Percentiles rank a stretch among this genome's conserved stretches.
Evolutionary conservation across 2,113 vertebrate genomes (phyloP).

Genomic region (Castor canadensis): DNA sequence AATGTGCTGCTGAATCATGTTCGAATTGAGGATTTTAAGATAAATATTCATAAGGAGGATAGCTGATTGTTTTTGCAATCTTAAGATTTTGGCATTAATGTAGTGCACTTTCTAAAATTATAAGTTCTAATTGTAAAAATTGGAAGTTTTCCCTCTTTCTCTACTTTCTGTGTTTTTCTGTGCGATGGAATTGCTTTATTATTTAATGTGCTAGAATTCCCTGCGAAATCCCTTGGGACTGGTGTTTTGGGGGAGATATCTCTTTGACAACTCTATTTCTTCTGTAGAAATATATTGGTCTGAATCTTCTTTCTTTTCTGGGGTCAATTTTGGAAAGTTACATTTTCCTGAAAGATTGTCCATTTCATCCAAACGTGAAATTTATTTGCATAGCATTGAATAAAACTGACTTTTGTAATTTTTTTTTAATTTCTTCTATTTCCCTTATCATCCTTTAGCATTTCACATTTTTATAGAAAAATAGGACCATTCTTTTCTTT

Average conservation of each 20-base stretch:
- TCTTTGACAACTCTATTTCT: background rate
- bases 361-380: background rate
- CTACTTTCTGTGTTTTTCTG: background rate
- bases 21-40: background rate
- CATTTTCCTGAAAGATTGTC: background rate
- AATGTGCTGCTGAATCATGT: background rate
- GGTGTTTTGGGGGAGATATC: background rate
- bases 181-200: background rate
- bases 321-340: conserved; percentile 13
- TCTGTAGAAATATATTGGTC: background rate
- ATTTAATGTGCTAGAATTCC: background rate
- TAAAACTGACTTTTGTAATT: background rate
- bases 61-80: background rate
- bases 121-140: background rate
- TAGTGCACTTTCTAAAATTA: background rate
- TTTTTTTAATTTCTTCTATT: background rate
- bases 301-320: conserved; percentile 21
- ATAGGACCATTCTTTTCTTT: too few species aligned
- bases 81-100: background rate
- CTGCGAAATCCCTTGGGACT: background rate
- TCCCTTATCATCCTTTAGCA: background rate
- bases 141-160: background rate
- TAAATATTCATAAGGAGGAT: background rate
- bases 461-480: background rate
- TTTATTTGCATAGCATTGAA: background rate